These are phyloP conservation scores for Sardinella longiceps DNA, from an alignment of 2,797 vertebrate species.

Conservation along the genomic window DNA sequence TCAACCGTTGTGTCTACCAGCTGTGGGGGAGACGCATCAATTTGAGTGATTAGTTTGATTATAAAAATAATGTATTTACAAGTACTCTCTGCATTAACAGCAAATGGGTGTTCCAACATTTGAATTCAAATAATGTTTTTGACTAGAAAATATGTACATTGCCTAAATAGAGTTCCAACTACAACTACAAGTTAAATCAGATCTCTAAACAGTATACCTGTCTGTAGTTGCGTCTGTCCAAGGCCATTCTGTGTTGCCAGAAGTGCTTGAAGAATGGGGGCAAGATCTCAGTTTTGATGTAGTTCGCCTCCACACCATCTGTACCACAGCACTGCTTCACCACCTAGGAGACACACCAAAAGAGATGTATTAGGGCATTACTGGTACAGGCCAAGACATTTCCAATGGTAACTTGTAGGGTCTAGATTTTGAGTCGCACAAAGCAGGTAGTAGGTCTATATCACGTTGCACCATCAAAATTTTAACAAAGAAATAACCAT, in stretches of 20 bases:
- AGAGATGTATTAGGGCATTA: not conserved
- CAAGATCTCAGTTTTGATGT: constrained; percentile 98
- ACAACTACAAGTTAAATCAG: no score
- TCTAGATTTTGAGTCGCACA: no score
- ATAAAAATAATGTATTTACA: not conserved
- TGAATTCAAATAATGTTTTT: no score
- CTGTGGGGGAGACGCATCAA: constrained; percentile 66
- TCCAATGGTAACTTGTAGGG: no score
- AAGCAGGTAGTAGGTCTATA: no score
- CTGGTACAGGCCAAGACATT: no score
- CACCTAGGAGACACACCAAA: constrained; percentile 75
- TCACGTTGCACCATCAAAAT: not conserved
- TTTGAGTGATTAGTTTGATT: not conserved
- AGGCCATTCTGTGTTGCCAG: constrained; percentile 98
- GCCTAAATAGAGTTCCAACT: no score
- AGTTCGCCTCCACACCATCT: constrained; percentile 98
- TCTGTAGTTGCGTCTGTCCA: constrained; percentile 98
- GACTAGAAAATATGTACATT: no score
- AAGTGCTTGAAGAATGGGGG: constrained; percentile 99
- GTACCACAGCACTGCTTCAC: constrained; percentile 99
- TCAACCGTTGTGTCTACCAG: constrained; percentile 99
- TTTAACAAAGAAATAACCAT: not conserved
- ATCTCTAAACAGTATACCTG: constrained; percentile 75
- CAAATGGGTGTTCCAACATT: no score
- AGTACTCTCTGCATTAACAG: no score